These are phyloP conservation scores for Python bivittatus DNA, from an alignment of 2,113 vertebrate species.

Conservation along the genomic window DNA sequence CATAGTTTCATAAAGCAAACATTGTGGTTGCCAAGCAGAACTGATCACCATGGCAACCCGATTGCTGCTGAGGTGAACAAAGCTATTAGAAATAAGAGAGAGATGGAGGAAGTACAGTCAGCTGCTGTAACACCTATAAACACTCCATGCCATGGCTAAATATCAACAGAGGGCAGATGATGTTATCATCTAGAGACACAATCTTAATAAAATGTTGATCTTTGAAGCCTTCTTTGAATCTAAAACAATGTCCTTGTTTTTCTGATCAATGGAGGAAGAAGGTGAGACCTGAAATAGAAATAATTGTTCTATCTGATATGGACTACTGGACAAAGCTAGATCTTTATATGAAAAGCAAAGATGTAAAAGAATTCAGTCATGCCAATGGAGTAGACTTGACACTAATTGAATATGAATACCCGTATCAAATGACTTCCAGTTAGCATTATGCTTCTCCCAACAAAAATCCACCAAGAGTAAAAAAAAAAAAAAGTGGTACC, in stretches of 20 bases:
- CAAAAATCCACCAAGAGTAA: neutral
- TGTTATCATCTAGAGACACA: fast-evolving
- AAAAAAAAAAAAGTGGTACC: neutral
- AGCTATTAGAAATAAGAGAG: slow-evolving; percentile 49
- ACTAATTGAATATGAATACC: neutral
- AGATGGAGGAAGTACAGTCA: neutral
- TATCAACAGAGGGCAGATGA: neutral
- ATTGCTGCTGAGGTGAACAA: slow-evolving; percentile 56
- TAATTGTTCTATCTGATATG: neutral
- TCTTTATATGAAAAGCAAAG: neutral
- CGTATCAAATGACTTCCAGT: neutral
- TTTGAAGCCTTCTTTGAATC: neutral
- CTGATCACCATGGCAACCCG: slow-evolving; percentile 67
- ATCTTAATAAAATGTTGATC: neutral
- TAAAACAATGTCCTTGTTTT: neutral
- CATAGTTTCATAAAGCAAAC: slow-evolving; percentile 13
- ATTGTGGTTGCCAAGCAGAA: slow-evolving; percentile 56
- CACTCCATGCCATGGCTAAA: neutral
- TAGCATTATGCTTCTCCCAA: neutral
- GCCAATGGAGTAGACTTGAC: neutral
- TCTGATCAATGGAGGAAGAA: neutral
- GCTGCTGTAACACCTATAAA: neutral
- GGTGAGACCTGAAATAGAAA: neutral
- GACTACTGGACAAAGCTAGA: neutral
- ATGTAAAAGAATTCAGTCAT: neutral